Evolutionary conservation across 2,888 invertebrate genomes (phyloP).

Genomic region (Eugnorisma glareosa): DNA sequence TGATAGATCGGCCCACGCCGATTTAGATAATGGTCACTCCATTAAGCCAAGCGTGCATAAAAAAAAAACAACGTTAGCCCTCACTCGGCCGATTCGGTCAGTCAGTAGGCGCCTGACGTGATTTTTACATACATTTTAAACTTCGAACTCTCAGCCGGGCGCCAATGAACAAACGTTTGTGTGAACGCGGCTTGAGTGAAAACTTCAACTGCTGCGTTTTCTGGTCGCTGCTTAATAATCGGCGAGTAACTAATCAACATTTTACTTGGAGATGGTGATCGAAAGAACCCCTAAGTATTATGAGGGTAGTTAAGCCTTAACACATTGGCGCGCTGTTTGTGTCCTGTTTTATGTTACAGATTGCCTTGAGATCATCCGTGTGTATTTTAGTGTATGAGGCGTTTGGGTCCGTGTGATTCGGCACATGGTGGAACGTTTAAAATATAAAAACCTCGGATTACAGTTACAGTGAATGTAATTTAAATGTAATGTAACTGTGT

Average conservation of each 20-base stretch:
- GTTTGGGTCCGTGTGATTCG: no score
- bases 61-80: background rate
- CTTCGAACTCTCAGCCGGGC: background rate
- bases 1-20: background rate
- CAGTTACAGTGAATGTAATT: background rate
- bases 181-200: background rate
- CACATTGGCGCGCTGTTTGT: background rate
- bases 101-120: background rate
- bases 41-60: background rate
- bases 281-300: no score
- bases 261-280: no score
- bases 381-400: background rate
- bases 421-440: background rate
- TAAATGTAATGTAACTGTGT: background rate
- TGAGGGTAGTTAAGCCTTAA: background rate
- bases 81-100: background rate
- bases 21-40: background rate
- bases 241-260: no score
- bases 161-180: background rate
- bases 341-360: background rate
- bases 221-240: background rate
- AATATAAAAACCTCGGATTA: background rate
- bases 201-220: background rate
- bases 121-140: background rate
- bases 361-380: background rate